A percentile compares a stretch with the other conserved stretches of the same genome.
Conservation (phyloP, 2,113 vertebrate genomes). For the Xiphophorus couchianus region DNA sequence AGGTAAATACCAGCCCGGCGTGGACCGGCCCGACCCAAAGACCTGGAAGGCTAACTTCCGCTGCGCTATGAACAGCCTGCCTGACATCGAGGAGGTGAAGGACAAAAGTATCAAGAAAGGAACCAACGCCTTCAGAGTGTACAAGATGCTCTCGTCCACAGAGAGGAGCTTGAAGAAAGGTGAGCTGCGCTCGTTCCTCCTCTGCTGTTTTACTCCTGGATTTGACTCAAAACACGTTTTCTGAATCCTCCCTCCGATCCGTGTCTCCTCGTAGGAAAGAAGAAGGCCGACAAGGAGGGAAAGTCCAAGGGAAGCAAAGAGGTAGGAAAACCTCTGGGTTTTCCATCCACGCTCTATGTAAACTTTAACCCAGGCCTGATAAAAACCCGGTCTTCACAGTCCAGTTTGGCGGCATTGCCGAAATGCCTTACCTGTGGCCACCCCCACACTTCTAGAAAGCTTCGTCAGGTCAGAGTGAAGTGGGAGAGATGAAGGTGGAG, state of each 20-base stretch:
- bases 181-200: slow-evolving; percentile 41
- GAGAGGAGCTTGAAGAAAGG: slow-evolving; percentile 94
- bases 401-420: neutral
- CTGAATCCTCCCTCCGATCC: neutral
- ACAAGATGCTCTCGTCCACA: slow-evolving; percentile 91
- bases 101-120: slow-evolving; percentile 96
- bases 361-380: slow-evolving; percentile 17
- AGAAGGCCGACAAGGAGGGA: slow-evolving; percentile 77
- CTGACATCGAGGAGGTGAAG: slow-evolving; percentile 96
- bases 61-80: slow-evolving; percentile 97
- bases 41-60: slow-evolving; percentile 99
- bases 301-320: slow-evolving; percentile 53
- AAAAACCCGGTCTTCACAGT: neutral
- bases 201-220: neutral
- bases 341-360: neutral
- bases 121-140: slow-evolving; percentile 97
- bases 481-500: too few species aligned
- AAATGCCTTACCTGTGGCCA: neutral
- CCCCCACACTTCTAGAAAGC: slow-evolving; percentile 1
- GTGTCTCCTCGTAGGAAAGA: slow-evolving; percentile 70
- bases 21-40: slow-evolving; percentile 90
- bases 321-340: slow-evolving; percentile 24
- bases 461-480: too few species aligned
- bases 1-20: slow-evolving; percentile 90
- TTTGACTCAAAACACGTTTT: neutral